Evolutionary conservation across 2,113 vertebrate genomes (phyloP).

Genomic region (Crotalus horridus): DNA sequence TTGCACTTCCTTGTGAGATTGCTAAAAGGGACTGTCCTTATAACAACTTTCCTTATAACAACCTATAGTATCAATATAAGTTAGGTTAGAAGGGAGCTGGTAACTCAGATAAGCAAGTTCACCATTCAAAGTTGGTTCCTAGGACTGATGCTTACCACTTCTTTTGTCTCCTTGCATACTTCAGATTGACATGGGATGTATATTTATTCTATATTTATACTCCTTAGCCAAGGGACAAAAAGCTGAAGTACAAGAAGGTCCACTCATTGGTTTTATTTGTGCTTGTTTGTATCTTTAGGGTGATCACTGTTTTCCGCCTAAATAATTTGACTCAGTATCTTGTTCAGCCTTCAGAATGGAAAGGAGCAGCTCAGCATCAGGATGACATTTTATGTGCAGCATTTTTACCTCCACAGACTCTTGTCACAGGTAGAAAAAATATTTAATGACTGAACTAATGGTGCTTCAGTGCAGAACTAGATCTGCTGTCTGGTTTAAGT

Average conservation of each 20-base stretch:
- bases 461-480: neutral
- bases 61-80: neutral
- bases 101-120: neutral
- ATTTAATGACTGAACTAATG: neutral
- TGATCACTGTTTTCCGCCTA: slow-evolving; percentile 74
- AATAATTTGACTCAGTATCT: slow-evolving; percentile 67
- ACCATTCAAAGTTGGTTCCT: neutral
- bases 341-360: slow-evolving; percentile 73
- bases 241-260: neutral
- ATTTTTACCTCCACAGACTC: slow-evolving; percentile 70
- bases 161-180: neutral
- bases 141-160: neutral
- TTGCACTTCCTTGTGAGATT: neutral
- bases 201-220: neutral
- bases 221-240: neutral
- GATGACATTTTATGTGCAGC: slow-evolving; percentile 64
- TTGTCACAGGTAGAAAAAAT: slow-evolving; percentile 66
- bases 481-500: neutral
- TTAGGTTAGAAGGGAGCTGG: neutral
- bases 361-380: slow-evolving; percentile 63
- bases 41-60: neutral
- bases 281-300: slow-evolving; percentile 61
- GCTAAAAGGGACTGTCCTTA: neutral
- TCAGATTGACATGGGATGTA: neutral
- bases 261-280: slow-evolving; percentile 32